Percentiles rank a stretch among this genome's conserved stretches.
These are phyloP conservation scores for Parelbella ahira DNA, from an alignment of 2,888 invertebrate genomes.

Conservation along the genomic window DNA sequence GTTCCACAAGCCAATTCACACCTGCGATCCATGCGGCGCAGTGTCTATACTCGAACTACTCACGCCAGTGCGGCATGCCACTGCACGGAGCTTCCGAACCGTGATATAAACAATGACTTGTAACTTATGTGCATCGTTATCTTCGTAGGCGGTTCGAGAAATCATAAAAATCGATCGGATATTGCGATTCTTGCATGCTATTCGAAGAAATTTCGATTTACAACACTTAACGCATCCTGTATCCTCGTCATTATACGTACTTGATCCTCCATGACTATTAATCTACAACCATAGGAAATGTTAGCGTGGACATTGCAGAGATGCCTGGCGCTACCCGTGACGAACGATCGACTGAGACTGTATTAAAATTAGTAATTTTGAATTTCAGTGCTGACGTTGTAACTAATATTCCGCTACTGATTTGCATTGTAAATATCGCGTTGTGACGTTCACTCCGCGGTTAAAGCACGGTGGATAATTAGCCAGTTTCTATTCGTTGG, in stretches of 20 bases:
- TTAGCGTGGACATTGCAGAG: constrained; percentile 57
- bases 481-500: constrained; percentile 76
- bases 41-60: constrained; percentile 50
- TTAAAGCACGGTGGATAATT: constrained; percentile 76
- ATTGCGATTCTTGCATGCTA: constrained; percentile 54
- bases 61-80: constrained; percentile 59
- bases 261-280: constrained; percentile 69
- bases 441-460: constrained; percentile 66
- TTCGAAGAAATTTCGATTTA: constrained; percentile 46
- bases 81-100: constrained; percentile 62
- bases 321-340: constrained; percentile 68
- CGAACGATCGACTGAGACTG: constrained; percentile 74
- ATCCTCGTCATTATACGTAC: constrained; percentile 65
- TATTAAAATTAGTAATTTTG: constrained; percentile 79
- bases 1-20: constrained; percentile 30
- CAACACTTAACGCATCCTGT: constrained; percentile 35
- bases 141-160: constrained; percentile 54
- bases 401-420: constrained; percentile 76
- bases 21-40: constrained; percentile 50
- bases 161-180: constrained; percentile 64
- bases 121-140: constrained; percentile 65
- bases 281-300: constrained; percentile 42
- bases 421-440: constrained; percentile 79
- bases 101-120: constrained; percentile 62
- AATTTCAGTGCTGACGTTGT: constrained; percentile 73